Evolutionary conservation across 2,113 vertebrate species (phyloP).

Genomic region (Tachycineta bicolor): DNA sequence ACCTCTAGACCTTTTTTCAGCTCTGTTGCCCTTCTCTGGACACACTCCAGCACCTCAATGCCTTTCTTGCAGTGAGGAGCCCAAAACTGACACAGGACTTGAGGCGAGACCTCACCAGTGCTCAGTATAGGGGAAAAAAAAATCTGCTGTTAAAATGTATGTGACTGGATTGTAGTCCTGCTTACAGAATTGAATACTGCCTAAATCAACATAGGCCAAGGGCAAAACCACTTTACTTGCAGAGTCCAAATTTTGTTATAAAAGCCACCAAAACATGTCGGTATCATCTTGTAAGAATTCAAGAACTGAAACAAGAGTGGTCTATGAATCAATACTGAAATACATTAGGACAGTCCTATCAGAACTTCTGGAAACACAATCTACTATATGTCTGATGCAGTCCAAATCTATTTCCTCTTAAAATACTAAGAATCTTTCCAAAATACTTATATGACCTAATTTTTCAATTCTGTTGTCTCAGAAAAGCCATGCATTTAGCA

Average conservation of each 20-base stretch:
- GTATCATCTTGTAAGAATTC: neutral
- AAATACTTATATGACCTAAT: neutral
- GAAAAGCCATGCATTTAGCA: neutral
- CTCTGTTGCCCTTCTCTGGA: neutral
- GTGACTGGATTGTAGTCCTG: neutral
- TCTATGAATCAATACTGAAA: neutral
- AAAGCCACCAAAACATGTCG: neutral
- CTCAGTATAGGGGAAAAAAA: neutral
- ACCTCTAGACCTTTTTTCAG: neutral
- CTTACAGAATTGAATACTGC: neutral
- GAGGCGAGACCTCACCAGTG: neutral
- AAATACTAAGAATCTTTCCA: neutral
- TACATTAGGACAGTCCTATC: neutral
- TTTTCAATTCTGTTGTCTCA: neutral
- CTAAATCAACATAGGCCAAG: neutral
- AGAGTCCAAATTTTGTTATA: neutral
- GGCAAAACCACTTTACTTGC: neutral
- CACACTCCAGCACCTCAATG: neutral
- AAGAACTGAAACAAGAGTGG: neutral
- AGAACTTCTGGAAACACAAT: neutral
- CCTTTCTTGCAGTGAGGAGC: neutral
- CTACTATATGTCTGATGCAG: neutral
- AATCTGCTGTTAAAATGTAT: neutral
- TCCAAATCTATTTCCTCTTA: neutral
- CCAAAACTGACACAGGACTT: neutral